Evolutionary conservation across 2,888 invertebrate species (phyloP).

Genomic region (Mythimna loreyi): DNA sequence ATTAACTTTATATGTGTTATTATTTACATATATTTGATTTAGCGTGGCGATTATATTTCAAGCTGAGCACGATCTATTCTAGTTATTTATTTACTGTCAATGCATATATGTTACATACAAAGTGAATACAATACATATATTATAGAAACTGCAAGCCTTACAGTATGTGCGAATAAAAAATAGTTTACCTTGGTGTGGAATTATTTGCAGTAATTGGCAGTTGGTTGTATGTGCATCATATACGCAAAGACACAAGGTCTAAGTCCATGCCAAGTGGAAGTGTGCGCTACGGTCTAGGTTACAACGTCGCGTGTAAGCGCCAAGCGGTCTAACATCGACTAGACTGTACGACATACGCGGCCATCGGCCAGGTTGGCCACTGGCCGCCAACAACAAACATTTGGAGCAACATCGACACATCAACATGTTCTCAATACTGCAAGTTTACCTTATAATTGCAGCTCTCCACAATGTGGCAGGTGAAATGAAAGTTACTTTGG

Average conservation of each 20-base stretch:
- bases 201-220: conserved; percentile 44
- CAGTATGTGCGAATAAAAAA: conserved; percentile 50
- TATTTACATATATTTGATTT: conserved; percentile 61
- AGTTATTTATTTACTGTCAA: conserved; percentile 59
- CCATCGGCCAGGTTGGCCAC: conserved; percentile 67
- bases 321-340: conserved; percentile 86
- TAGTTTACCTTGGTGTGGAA: conserved; percentile 49
- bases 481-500: conserved; percentile 90
- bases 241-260: conserved; percentile 56
- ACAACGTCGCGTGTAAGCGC: conserved; percentile 78
- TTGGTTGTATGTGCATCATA: conserved; percentile 54
- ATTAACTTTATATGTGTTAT: conserved; percentile 40
- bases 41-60: conserved; percentile 59
- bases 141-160: conserved; percentile 46
- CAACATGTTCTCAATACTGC: conserved; percentile 75
- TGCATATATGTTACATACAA: conserved; percentile 64
- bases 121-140: conserved; percentile 43
- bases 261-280: conserved; percentile 55
- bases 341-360: conserved; percentile 84
- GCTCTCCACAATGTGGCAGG: conserved; percentile 87
- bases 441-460: conserved; percentile 86
- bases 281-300: conserved; percentile 63
- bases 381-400: conserved; percentile 73
- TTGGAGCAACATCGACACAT: conserved; percentile 81
- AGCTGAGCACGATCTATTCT: conserved; percentile 56